Conservation (phyloP, 92 coral and sea anemone genomes). For the Anthopleura xanthogrammica region DNA sequence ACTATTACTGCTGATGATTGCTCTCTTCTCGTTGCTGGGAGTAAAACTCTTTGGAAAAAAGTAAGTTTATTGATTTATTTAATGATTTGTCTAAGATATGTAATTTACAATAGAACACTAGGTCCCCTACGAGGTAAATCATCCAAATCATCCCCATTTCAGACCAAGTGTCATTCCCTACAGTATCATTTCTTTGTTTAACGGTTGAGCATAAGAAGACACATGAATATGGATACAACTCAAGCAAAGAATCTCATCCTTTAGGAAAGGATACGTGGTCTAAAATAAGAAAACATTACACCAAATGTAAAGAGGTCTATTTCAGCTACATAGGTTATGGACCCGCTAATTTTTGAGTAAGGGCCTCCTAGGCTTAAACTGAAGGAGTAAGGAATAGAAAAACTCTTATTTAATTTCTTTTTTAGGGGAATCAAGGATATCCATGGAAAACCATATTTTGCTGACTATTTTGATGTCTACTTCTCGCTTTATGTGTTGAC, state of each 20-base stretch:
- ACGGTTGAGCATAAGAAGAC: too few relatives aligned
- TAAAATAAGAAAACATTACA: too few relatives aligned
- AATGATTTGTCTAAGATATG: not conserved
- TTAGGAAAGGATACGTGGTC: too few relatives aligned
- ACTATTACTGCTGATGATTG: slow-evolving; percentile 74
- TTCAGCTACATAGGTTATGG: not conserved
- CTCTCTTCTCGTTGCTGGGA: slow-evolving; percentile 83
- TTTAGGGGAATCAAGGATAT: slow-evolving; percentile 79
- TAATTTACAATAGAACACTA: too few relatives aligned
- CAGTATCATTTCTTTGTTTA: too few relatives aligned
- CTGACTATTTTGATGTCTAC: slow-evolving; percentile 65
- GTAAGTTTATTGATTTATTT: slow-evolving; percentile 22
- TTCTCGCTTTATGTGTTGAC: slow-evolving; percentile 83
- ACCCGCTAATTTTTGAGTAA: not conserved
- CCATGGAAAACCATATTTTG: slow-evolving; percentile 83
- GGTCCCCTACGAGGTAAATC: too few relatives aligned
- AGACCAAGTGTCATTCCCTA: too few relatives aligned
- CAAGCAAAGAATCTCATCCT: too few relatives aligned
- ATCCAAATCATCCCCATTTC: too few relatives aligned
- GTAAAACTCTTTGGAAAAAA: slow-evolving; percentile 88
- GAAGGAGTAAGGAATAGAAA: too few relatives aligned
- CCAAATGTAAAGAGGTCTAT: not conserved
- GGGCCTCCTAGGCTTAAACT: not conserved
- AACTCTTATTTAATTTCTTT: not conserved
- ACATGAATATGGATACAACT: too few relatives aligned